A percentile compares a stretch with the other conserved stretches of the same genome.
Conservation (phyloP, 2,113 vertebrate genomes). For the Nerophis lumbriciformis region DNA sequence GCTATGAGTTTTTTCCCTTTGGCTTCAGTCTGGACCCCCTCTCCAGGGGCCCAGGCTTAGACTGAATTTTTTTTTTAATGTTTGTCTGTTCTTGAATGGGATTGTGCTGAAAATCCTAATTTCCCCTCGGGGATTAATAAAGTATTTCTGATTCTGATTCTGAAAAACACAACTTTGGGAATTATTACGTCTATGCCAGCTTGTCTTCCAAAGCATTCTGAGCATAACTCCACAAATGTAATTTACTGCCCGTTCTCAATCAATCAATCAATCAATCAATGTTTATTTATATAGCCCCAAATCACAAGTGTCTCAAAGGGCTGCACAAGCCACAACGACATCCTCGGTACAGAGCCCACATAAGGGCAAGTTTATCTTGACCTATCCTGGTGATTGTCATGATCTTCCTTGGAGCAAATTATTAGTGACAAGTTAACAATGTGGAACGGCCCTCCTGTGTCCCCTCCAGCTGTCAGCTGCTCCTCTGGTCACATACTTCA, state of each 20-base stretch:
- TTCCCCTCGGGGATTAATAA: too few relatives aligned
- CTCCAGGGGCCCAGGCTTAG: too few relatives aligned
- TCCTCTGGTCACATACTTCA: conserved; percentile 26
- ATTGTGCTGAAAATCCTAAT: not conserved
- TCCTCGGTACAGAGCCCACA: too few relatives aligned
- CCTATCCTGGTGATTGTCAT: not conserved
- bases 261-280: too few relatives aligned
- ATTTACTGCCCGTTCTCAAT: not conserved
- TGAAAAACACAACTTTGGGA: too few relatives aligned
- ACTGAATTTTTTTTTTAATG: not conserved
- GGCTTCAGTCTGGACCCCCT: too few relatives aligned
- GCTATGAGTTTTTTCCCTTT: too few relatives aligned
- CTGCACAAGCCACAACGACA: too few relatives aligned
- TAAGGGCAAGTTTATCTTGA: not conserved
- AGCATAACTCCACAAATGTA: not conserved
- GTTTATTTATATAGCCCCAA: too few relatives aligned
- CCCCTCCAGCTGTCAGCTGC: conserved; percentile 42
- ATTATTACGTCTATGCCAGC: not conserved
- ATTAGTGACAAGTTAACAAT: conserved; percentile 1
- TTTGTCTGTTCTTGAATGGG: not conserved
- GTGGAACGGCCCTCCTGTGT: conserved; percentile 17
- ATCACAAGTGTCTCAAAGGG: too few relatives aligned
- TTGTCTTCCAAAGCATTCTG: not conserved
- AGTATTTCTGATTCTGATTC: too few relatives aligned
- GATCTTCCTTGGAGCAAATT: not conserved